Base-by-base conservation (phyloP, 2,113 vertebrate species). In the Collichthys lucidus region DNA sequence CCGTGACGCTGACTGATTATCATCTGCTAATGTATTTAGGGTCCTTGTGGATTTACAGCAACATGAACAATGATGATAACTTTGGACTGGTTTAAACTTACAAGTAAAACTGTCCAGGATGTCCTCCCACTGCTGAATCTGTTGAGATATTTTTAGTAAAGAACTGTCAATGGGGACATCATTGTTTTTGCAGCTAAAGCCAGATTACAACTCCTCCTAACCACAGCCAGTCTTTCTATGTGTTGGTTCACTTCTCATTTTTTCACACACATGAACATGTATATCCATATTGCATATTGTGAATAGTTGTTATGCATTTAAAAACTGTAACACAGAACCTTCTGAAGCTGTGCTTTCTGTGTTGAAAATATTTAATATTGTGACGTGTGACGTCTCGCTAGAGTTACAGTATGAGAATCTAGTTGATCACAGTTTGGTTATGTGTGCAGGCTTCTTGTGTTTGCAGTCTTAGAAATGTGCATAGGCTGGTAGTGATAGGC, bases 21-120 rank as follows among this genome's bases (percentile, higher is more conserved):
- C 55, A 73, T 70, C 59, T 81, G 24, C 22, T 20, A 60, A 75
- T 70, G 77, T 14, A 75, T 73, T 68, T 55, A 66, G 8, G 26
- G 53, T 26, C 64, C 68, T 77, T 57, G 24, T 63, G 61, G 63
- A 69, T 69, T 77, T 31, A 24, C 20, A 76, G 65, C 59, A 42
- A 55, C 26, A 50, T 59, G 22, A 22, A 46, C 24, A 67, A 60
- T 24, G 20, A 31, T 66, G 31, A 16, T 35, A 65, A 63, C 50
- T 42, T 35, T 4, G 26, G 60, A 42, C 35, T 61, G 46, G n/a
- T 24, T 71, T 49, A 68, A 72, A 72, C 7, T 24, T 46, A 16
- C 0, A 72, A 17, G 11, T 10, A 63, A 67, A 56, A 2, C 17
- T 19, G 22, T 0, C 12, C 1, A 5, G 29, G n/a, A 31, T 40